Evolutionary conservation across 2,888 invertebrate species (phyloP), one percentile per base, ranked within the genome.

Genomic region (Diarsia mendica): DNA sequence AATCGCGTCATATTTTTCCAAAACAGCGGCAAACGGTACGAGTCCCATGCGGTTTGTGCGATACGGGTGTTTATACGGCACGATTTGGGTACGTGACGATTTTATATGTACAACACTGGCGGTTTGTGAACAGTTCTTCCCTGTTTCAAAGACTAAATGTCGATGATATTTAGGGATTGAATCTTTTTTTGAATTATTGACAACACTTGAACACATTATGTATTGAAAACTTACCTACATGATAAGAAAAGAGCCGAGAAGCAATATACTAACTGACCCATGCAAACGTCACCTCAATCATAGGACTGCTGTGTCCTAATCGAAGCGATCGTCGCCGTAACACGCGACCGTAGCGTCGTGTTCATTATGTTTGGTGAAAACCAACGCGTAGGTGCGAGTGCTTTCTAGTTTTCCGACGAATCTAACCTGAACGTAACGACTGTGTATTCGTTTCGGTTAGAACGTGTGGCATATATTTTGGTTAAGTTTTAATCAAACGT

Each of bases 1-100:
- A 92, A 93, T 92, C 90, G 90, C 81, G 82, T 91, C 90, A 91
- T 92, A 92, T 92, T 92, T 93, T 87, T 90, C 83, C 88, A 90
- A 90, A 91, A 91, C 87, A 90, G 88, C 89, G 85, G 76, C 86
- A 83, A 81, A 78, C 69, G 73, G 78, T 88, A 90, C 86, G 87
- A 86, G 84, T 88, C 90, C 89, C 89, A 72, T 85, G 90, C 81
- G 91, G 90, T 89, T 89, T 88, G 76, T 72, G 69, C 80, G 78
- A 75, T 80, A 84, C 65, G 49, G 70, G 48, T 3, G 23, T 88
- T 90, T 85, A 82, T 20, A 78, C 8, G 18, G 6, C 13, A 84
- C 88, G 89, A 86, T 64, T 75, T 86, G 88, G 28, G 10, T n/a
- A 58, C 75, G 78, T 67, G n/a, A 78, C 72, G 80, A 68, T 46